phyloP scores from a whole-genome alignment of 2,888 invertebrate species.

The Sialis lutaria region DNA sequence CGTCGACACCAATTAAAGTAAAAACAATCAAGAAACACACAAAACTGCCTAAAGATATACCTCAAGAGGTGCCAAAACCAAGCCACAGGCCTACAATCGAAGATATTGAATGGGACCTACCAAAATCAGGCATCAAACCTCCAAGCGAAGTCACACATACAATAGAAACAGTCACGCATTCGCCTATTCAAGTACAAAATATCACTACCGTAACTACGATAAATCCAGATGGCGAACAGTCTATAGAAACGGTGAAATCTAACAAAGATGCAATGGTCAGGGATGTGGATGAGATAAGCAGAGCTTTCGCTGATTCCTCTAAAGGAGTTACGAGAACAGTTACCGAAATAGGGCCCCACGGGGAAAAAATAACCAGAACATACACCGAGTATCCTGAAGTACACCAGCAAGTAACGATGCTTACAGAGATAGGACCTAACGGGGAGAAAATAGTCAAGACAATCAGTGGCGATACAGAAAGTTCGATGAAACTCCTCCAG shows the following conservation, averaged over 20 bases:
- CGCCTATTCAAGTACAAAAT: background rate
- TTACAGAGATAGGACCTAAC: background rate
- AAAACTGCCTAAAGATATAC: slow-evolving; percentile 13
- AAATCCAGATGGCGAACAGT: slow-evolving; percentile 1
- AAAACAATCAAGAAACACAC: slow-evolving; percentile 32
- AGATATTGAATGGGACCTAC: slow-evolving; percentile 24
- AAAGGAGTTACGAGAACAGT: background rate
- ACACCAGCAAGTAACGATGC: background rate
- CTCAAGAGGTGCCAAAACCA: slow-evolving; percentile 7
- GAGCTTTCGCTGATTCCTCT: background rate
- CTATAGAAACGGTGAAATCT: background rate
- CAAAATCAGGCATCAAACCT: background rate
- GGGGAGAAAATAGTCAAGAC: slow-evolving; percentile 1
- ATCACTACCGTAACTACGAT: background rate
- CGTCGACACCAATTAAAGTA: slow-evolving; percentile 23
- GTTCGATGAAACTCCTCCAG: background rate
- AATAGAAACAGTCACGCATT: background rate
- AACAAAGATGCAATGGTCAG: background rate
- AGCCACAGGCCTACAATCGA: slow-evolving; percentile 13
- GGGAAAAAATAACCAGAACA: slow-evolving; percentile 1
- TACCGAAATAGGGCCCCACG: background rate
- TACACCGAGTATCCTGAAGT: slow-evolving; percentile 1
- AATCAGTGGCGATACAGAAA: background rate
- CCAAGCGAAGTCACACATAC: background rate
- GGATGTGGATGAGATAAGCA: background rate